These are phyloP conservation scores for Abrostola tripartita DNA, from an alignment of 2,888 invertebrate genomes.

Conservation along the genomic window DNA sequence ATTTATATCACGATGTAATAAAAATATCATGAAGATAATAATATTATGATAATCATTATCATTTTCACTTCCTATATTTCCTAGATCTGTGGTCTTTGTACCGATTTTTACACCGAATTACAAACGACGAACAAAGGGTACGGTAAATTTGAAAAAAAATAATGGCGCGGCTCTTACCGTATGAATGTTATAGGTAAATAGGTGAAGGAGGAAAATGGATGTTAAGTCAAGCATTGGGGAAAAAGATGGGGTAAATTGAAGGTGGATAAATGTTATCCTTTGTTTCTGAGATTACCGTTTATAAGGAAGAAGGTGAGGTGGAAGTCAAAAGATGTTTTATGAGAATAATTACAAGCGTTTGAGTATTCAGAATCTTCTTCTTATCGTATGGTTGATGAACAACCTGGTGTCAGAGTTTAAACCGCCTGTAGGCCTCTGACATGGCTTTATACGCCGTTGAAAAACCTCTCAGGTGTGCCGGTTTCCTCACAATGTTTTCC, in stretches of 20 bases:
- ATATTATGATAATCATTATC: too few relatives aligned
- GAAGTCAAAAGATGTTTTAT: neutral
- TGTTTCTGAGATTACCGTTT: neutral
- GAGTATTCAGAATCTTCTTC: too few relatives aligned
- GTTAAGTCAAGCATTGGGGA: constrained; percentile 29
- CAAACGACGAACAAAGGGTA: constrained; percentile 27
- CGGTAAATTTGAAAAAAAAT: constrained; percentile 57
- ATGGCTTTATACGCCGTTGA: too few relatives aligned
- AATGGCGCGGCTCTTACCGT: constrained; percentile 51
- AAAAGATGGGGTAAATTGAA: constrained; percentile 18
- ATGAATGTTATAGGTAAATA: constrained; percentile 37
- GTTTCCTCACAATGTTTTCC: too few relatives aligned
- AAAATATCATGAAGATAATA: too few relatives aligned
- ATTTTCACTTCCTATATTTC: neutral
- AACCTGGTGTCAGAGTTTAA: too few relatives aligned
- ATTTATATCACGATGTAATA: too few relatives aligned
- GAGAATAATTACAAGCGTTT: neutral
- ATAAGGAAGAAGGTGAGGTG: neutral
- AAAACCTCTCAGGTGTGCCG: too few relatives aligned
- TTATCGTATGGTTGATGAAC: too few relatives aligned
- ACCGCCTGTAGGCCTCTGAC: too few relatives aligned
- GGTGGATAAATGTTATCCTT: constrained; percentile 15
- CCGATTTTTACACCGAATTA: constrained; percentile 37
- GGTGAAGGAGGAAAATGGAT: constrained; percentile 35
- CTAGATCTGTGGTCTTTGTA: constrained; percentile 1